Evolutionary conservation across 2,113 vertebrate genomes (phyloP), one percentile per base, ranked within the genome.

Genomic region (Entelurus aequoreus): DNA sequence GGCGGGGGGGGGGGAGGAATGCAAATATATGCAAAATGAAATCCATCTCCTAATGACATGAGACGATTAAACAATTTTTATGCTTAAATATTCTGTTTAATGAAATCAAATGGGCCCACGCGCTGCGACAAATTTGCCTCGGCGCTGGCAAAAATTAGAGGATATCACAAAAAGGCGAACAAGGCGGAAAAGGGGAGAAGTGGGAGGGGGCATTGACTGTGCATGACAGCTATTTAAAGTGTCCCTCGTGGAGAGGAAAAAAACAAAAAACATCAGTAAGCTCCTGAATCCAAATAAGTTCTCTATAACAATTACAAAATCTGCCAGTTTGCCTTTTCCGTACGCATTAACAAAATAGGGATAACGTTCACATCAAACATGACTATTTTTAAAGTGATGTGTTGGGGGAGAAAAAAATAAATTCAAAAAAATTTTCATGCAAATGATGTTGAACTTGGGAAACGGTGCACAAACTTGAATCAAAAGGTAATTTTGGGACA

Each of bases 61-160:
- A 95, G 93, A 92, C 93, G 93, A 95, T 95, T 97, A 96, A 95
- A 95, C 94, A 94, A 94, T 95, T 95, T 98, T 94, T 96, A 94
- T 94, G 94, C 94, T 97, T 94, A 98, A 97, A 96, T 96, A 97
- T 95, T 97, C 94, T 91, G 90, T 95, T 96, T 97, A 97, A 97
- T 98, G 93, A 95, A 95, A 95, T 98, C 94, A 95, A 96, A 95
- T 92, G 92, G 91, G 93, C 91, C 90, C 90, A 90, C 83, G 90
- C 79, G 69, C 91, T 60, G 88, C 91, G 91, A 94, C 94, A 95
- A 94, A 94, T 95, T 93, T 89, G 90, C 91, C 92, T 88, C 89
- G 90, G 92, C 92, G 86, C 80, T 86, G 89, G 76, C 88, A 86
- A 92, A 28, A 93, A 94, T 94, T 92, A 94, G 90, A 76, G 87